Evolutionary conservation across 1,140 invertebrate genomes (phyloP), one percentile per base, ranked within the genome.

Genomic region (Diuraphis noxia): DNA sequence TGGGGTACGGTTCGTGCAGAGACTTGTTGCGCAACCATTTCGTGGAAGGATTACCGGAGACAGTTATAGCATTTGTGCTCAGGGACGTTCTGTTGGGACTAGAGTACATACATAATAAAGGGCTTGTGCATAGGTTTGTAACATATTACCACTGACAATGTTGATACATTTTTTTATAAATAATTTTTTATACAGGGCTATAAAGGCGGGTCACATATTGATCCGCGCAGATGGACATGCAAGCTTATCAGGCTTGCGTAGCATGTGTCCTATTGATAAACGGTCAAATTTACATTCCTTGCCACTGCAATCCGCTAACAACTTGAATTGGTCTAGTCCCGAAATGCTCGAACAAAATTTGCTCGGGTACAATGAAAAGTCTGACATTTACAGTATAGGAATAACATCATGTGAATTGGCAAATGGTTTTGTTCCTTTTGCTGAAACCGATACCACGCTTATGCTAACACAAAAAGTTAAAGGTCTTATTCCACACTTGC

Each of bases 331-430:
- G 97, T 95, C 97, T 5, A 97, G 97, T 93, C 98, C 98, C 36
- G 98, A 99, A 94, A 94, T 98, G n/a, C 94, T 98, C 40, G 97
- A 97, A 46, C 94, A 97, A 96, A 98, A 98, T 94, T 94, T 98
- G 91, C 95, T 95, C 92, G 98, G 98, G 19, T 98, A 98, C 93
- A 97, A 97, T 93, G 96, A 97, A 93, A 97, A 97, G 93, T 97
- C 97, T 8, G 98, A 99, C 94, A 96, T 98, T 46, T 98, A 99
- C 93, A 98, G 97, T 92, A 92, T 98, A 86, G 98, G 98, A 56
- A 97, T 98, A 92, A 95, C 97, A 30, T 96, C 96, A 72, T 98
- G 97, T 94, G 98, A 98, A 94, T 93, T 99, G 92, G 97, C 96
- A 41, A 99, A 98, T 94, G 98, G 98, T 0, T 95, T 96, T 84